Conservation (phyloP, 2,888 invertebrate species). For the Orgyia antiqua region DNA sequence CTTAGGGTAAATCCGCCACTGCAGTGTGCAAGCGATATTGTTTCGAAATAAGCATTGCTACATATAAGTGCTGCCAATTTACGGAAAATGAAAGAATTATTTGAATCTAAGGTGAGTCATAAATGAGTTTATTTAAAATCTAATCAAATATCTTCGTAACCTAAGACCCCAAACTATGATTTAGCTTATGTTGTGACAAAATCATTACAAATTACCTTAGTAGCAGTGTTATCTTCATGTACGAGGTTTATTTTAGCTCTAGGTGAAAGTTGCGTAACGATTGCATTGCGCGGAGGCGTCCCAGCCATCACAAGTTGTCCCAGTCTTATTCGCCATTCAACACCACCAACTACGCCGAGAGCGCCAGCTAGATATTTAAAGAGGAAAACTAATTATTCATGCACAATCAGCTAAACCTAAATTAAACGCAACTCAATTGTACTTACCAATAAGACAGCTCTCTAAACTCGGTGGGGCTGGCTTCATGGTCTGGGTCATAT, state of each 20-base stretch:
- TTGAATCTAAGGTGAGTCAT: too few species aligned
- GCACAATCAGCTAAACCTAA: not conserved
- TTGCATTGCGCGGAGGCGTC: conserved; percentile 52
- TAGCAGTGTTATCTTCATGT: conserved; percentile 58
- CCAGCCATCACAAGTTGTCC: conserved; percentile 60
- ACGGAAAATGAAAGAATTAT: too few species aligned
- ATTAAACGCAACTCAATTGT: too few species aligned
- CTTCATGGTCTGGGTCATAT: conserved; percentile 58
- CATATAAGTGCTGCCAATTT: too few species aligned
- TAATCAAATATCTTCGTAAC: too few species aligned
- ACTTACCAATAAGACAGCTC: conserved; percentile 62
- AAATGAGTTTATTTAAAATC: too few species aligned
- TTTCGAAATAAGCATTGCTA: too few species aligned
- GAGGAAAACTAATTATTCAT: too few species aligned
- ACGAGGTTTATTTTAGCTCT: conserved; percentile 61
- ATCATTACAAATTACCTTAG: conserved; percentile 59
- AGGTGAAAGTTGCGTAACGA: conserved; percentile 63
- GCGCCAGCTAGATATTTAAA: conserved; percentile 49
- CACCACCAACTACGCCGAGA: conserved; percentile 65
- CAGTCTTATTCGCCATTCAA: conserved; percentile 63
- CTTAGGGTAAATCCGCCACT: too few species aligned
- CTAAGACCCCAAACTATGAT: too few species aligned
- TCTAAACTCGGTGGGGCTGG: conserved; percentile 57
- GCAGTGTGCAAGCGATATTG: too few species aligned
- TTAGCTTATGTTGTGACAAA: too few species aligned